A percentile compares a stretch with the other conserved stretches of the same genome.
Conservation (phyloP, 1,140 invertebrate genomes). For the Drosophila parvula region DNA sequence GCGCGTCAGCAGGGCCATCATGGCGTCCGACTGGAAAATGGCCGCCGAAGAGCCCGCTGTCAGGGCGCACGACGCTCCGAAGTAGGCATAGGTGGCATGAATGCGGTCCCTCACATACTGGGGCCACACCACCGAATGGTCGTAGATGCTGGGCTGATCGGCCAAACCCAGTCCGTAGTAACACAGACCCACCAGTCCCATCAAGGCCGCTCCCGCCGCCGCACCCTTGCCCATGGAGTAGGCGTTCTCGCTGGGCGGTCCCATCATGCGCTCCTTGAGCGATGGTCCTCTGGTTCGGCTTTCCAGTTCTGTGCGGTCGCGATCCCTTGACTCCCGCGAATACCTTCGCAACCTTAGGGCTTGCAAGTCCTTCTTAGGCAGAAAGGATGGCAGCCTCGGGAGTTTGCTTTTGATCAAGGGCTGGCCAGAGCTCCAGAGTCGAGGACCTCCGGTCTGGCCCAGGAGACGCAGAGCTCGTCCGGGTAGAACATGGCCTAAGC, state of each 20-base stretch:
- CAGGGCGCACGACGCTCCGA: conserved; percentile 93
- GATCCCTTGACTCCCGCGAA: conserved; percentile 42
- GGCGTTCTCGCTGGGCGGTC: conserved; percentile 85
- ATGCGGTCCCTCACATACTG: conserved; percentile 96
- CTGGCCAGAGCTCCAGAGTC: conserved; percentile 41
- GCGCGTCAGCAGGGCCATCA: conserved; percentile 90
- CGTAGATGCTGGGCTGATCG: conserved; percentile 91
- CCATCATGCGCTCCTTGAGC: conserved; percentile 77
- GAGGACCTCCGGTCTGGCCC: conserved; percentile 1
- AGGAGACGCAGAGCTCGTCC: conserved; percentile 42
- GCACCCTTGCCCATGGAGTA: conserved; percentile 94
- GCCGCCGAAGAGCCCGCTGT: conserved; percentile 93
- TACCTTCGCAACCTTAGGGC: conserved; percentile 39
- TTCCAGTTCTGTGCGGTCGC: conserved; percentile 47
- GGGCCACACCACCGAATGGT: conserved; percentile 96
- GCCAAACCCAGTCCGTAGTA: conserved; percentile 97
- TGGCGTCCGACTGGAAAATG: conserved; percentile 90
- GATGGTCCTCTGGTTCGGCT: conserved; percentile 46
- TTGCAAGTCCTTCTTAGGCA: conserved; percentile 13
- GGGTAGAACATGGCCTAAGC: conserved; percentile 36
- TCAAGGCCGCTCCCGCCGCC: conserved; percentile 92
- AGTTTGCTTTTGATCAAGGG: neutral
- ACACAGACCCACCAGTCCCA: conserved; percentile 96
- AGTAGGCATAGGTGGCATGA: conserved; percentile 96
- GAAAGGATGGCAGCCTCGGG: neutral